Percentiles rank a stretch among this genome's conserved stretches.
These are phyloP conservation scores for Meteorus cinctellus DNA, from an alignment of 2,888 invertebrate species.

Conservation along the genomic window DNA sequence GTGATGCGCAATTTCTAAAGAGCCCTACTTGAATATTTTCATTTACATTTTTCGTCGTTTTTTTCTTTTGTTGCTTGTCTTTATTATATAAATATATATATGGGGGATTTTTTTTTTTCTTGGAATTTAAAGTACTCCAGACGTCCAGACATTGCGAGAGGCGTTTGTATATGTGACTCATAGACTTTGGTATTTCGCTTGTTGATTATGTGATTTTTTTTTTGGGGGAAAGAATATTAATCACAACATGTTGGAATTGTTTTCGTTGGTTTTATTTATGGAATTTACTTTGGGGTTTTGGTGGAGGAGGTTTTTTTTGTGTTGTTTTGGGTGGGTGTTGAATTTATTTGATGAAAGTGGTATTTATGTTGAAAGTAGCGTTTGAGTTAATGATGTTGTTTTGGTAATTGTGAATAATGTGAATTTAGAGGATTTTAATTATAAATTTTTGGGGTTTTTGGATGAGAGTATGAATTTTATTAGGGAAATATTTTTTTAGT, in stretches of 20 bases:
- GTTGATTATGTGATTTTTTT: background rate
- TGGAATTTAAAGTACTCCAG: background rate
- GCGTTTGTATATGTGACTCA: background rate
- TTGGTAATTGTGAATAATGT: too few relatives aligned
- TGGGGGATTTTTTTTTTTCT: background rate
- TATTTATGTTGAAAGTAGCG: too few relatives aligned
- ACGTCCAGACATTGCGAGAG: background rate
- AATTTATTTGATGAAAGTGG: background rate
- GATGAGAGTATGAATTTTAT: too few relatives aligned
- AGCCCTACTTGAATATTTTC: slow-evolving; percentile 11
- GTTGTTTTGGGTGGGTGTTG: background rate
- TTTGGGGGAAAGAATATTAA: background rate
- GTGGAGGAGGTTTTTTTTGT: background rate
- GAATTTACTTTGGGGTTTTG: slow-evolving; percentile 1
- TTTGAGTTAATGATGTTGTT: too few relatives aligned
- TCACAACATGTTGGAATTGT: slow-evolving; percentile 8
- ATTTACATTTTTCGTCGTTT: background rate
- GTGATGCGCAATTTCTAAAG: background rate
- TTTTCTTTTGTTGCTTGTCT: background rate
- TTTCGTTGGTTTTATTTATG: slow-evolving; percentile 11
- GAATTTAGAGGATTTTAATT: too few relatives aligned
- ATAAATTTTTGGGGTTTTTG: too few relatives aligned
- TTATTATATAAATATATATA: background rate
- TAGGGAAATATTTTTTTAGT: too few relatives aligned
- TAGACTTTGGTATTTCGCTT: background rate